A percentile compares a stretch with the other conserved stretches of the same genome.
These are phyloP conservation scores for Willowsia nigromaculata DNA, from an alignment of 2,888 invertebrate genomes.

Conservation along the genomic window DNA sequence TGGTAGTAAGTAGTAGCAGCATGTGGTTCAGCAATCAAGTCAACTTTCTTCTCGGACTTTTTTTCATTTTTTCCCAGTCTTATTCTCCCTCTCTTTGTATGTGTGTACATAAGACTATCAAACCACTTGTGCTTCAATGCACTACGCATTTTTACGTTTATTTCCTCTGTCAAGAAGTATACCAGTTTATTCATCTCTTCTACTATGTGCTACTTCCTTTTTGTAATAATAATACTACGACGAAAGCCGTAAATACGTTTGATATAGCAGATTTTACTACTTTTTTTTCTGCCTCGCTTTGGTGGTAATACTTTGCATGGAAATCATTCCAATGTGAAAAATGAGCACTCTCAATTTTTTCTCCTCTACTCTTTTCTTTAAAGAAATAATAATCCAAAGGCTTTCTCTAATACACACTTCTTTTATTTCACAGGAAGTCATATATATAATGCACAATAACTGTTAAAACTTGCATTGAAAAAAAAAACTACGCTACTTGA, in stretches of 20 bases:
- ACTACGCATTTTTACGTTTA: slow-evolving; percentile 52
- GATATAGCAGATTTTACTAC: slow-evolving; percentile 33
- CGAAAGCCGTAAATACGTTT: slow-evolving; percentile 28
- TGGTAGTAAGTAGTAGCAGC: slow-evolving; percentile 58
- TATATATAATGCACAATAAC: slow-evolving; percentile 10
- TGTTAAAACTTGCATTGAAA: slow-evolving; percentile 23
- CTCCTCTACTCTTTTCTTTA: background rate
- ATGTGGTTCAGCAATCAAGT: slow-evolving; percentile 72
- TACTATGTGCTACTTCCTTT: slow-evolving; percentile 27
- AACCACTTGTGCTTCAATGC: slow-evolving; percentile 65
- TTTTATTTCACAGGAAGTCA: slow-evolving; percentile 40
- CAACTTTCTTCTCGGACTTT: slow-evolving; percentile 60
- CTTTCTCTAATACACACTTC: slow-evolving; percentile 5
- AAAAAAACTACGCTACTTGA: background rate
- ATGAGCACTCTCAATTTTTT: slow-evolving; percentile 56
- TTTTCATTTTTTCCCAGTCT: slow-evolving; percentile 38
- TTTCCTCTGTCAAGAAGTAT: slow-evolving; percentile 25
- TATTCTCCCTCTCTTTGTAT: background rate
- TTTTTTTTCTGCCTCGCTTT: background rate
- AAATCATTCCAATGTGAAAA: slow-evolving; percentile 51
- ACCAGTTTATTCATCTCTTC: slow-evolving; percentile 12
- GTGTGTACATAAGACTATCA: slow-evolving; percentile 43
- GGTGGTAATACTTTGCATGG: slow-evolving; percentile 29
- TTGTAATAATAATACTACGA: slow-evolving; percentile 37
- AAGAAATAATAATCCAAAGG: slow-evolving; percentile 22